Evolutionary conservation across 2,888 invertebrate genomes (phyloP), one percentile per base, ranked within the genome.

Genomic region (Sphinx pinastri): DNA sequence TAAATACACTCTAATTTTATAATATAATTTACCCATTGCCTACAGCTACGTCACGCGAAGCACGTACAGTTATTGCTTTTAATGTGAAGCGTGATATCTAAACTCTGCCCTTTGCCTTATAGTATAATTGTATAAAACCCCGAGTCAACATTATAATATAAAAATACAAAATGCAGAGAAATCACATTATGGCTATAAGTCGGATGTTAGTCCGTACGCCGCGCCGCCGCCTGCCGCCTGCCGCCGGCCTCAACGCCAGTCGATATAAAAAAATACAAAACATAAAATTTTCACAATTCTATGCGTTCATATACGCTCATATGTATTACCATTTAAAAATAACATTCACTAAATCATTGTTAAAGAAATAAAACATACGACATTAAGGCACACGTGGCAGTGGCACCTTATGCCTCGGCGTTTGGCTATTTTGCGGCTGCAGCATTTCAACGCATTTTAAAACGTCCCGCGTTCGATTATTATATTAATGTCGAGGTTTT

Each of bases 241-340:
- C 16, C 16, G 63, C 47, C 12, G 16, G 54, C 55, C 55, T 49
- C 49, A 19, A 47, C 49, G 49, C 49, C 13, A 63, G 63, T 13
- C 47, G 63, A 49, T 63, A 47, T 63, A 63, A 47, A 63, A 63
- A 19, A 14, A 13, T 49, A 63, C 47, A 63, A 63, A 63, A 63
- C 49, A 13, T 63, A 12, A 11, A 19, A 63, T 63, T 63, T 38
- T 25, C 13, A 49, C 60, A 60, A 60, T 60, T 12, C 58, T 8
- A 49, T 19, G 7, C 13, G 25, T 19, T 63, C 47, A 16, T 47
- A 19, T 47, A 16, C 60, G 60, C 19, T 16, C 63, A 49, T 47
- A 47, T 12, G 16, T 63, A 63, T 19, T 47, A 63, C 19, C 45
- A 45, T 60, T 60, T 47, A 47, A 47, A 60, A 60, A 13, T 38